Evolutionary conservation across 2,888 invertebrate species (phyloP).

Genomic region (Phaedon cochleariae): DNA sequence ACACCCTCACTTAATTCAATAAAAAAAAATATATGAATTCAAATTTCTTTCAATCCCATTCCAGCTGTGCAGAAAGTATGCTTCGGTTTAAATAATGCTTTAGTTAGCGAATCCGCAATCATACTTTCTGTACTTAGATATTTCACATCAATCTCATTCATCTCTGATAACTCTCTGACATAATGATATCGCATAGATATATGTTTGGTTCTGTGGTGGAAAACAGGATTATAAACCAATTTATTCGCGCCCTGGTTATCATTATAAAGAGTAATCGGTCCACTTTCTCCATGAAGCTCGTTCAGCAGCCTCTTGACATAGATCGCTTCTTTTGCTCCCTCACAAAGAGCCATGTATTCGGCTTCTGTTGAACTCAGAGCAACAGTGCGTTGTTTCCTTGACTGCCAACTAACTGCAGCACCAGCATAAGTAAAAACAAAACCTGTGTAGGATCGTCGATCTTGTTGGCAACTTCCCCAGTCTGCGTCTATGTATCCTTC

Average conservation of each 20-base stretch:
- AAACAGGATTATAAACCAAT: constrained; percentile 3
- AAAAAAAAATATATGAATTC: background rate
- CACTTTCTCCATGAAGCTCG: background rate
- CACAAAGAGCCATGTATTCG: constrained; percentile 29
- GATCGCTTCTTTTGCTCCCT: constrained; percentile 23
- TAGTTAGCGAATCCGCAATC: background rate
- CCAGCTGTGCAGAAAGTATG: background rate
- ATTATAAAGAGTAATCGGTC: background rate
- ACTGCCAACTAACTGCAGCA: constrained; percentile 25
- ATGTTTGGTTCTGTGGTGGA: constrained; percentile 1
- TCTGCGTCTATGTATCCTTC: constrained; percentile 34
- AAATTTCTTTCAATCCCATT: background rate
- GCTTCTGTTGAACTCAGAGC: constrained; percentile 35
- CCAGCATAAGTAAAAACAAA: constrained; percentile 28
- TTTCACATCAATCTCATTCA: background rate
- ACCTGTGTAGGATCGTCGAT: constrained; percentile 33
- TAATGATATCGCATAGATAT: background rate
- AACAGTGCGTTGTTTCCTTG: constrained; percentile 32
- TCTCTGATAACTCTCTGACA: constrained; percentile 1
- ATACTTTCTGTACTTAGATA: background rate
- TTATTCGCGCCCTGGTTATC: background rate
- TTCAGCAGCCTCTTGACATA: background rate
- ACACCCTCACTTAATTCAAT: background rate
- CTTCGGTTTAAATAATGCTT: background rate
- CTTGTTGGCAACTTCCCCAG: constrained; percentile 20